Evolutionary conservation across 2,888 invertebrate species (phyloP).

Genomic region (Aproaerema taeniolella): DNA sequence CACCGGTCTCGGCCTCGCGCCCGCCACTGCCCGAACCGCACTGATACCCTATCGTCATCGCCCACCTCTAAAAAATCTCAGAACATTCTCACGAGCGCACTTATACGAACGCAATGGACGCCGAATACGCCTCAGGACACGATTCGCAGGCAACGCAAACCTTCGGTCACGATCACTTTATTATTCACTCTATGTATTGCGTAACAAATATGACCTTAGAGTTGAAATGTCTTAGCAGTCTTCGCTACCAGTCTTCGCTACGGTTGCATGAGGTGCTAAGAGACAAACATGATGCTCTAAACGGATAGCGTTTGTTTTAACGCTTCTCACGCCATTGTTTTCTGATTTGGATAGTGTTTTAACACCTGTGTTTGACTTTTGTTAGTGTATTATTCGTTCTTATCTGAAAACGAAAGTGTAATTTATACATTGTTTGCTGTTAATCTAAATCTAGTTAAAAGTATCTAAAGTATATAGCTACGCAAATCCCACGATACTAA

Average conservation of each 20-base stretch:
- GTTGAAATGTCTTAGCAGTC: too few species aligned
- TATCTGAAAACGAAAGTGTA: constrained; percentile 2
- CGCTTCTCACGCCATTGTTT: constrained; percentile 45
- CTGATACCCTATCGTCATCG: constrained; percentile 40
- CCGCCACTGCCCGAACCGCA: constrained; percentile 35
- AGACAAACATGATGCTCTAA: constrained; percentile 34
- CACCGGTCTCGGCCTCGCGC: constrained; percentile 42
- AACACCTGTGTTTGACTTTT: constrained; percentile 55
- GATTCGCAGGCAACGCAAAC: constrained; percentile 34
- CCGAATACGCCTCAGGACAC: constrained; percentile 39
- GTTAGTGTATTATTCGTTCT: constrained; percentile 28
- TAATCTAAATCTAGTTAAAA: too few species aligned
- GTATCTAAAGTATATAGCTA: too few species aligned
- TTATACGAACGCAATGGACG: constrained; percentile 26
- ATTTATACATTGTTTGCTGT: too few species aligned
- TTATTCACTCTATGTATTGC: constrained; percentile 15
- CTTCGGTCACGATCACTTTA: constrained; percentile 25
- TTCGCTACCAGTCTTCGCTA: background rate
- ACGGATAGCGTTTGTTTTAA: constrained; percentile 30
- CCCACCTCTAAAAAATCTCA: constrained; percentile 40
- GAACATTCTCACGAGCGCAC: constrained; percentile 37
- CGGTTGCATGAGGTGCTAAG: constrained; percentile 32
- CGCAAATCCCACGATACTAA: too few species aligned
- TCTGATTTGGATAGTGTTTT: constrained; percentile 32
- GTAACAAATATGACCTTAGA: constrained; percentile 6